phyloP scores from a whole-genome alignment of 2,797 vertebrate species.

The Gallinago stenura region DNA sequence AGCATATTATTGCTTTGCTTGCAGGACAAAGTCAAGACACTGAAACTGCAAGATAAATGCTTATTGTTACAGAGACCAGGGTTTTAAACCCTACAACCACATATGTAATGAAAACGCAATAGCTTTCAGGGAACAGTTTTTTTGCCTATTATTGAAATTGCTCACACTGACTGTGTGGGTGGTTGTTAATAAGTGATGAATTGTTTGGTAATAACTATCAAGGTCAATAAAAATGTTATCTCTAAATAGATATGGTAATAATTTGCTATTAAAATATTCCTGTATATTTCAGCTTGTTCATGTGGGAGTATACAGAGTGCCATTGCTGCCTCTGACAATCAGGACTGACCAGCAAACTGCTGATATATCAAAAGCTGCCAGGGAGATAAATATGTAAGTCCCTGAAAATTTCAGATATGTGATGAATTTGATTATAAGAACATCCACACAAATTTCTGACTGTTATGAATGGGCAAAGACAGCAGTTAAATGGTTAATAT shows the following conservation, averaged over 20 bases:
- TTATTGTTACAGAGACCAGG: neutral
- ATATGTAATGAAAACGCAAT: rapidly evolving
- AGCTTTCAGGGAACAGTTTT: neutral
- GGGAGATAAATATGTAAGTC: neutral
- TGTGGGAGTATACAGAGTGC: neutral
- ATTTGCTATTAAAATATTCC: neutral
- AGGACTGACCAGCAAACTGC: neutral
- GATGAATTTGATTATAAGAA: neutral
- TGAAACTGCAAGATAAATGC: neutral
- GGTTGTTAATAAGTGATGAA: neutral
- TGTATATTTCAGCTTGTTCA: neutral
- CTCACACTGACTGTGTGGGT: neutral
- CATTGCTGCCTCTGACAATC: neutral
- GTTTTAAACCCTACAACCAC: neutral
- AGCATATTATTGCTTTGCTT: neutral
- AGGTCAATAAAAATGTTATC: neutral
- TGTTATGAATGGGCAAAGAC: neutral
- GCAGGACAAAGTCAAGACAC: neutral
- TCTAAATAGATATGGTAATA: neutral
- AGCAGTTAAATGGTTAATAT: constrained; percentile 20
- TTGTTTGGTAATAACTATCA: neutral
- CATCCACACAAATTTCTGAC: neutral
- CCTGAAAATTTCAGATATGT: neutral
- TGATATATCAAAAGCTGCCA: neutral
- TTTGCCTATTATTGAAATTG: neutral